A percentile compares a stretch with the other conserved stretches of the same genome.
Conservation (phyloP, 2,113 vertebrate genomes). For the Orthonyx spaldingii region DNA sequence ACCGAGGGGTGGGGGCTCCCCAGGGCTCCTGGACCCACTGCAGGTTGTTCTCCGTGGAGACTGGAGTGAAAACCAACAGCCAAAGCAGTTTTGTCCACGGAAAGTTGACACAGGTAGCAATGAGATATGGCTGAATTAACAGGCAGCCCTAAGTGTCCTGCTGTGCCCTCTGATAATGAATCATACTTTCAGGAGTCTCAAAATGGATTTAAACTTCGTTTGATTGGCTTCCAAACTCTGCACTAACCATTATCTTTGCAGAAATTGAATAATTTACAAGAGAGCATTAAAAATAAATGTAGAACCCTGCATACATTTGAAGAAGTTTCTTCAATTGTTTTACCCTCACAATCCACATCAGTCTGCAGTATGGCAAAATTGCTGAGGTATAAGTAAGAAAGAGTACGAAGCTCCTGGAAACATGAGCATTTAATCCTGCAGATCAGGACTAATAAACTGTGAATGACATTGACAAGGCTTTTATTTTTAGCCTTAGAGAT, state of each 20-base stretch:
- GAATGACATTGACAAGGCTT: slow-evolving; percentile 63
- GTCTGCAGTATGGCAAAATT: neutral
- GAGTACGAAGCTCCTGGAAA: slow-evolving; percentile 24
- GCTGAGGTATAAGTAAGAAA: slow-evolving; percentile 29
- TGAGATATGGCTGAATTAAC: slow-evolving; percentile 1
- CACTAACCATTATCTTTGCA: slow-evolving; percentile 63
- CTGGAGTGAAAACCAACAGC: neutral
- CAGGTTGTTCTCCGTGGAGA: neutral
- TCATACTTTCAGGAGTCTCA: slow-evolving; percentile 55
- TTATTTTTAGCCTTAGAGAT: slow-evolving; percentile 58
- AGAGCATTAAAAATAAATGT: slow-evolving; percentile 70
- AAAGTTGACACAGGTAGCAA: neutral
- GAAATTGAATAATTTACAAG: slow-evolving; percentile 69
- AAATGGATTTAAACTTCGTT: slow-evolving; percentile 40
- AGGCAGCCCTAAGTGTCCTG: neutral
- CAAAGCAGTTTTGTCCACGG: neutral
- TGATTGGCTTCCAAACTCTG: slow-evolving; percentile 67
- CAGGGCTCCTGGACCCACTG: accelerated
- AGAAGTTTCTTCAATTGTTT: slow-evolving; percentile 56
- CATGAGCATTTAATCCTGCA: slow-evolving; percentile 42
- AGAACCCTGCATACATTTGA: slow-evolving; percentile 18
- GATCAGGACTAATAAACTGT: slow-evolving; percentile 58
- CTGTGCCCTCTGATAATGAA: slow-evolving; percentile 33
- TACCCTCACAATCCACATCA: neutral
- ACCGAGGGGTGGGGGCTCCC: accelerated